These are phyloP conservation scores for Xestia sexstrigata DNA, from an alignment of 2,888 invertebrate species.

Conservation along the genomic window DNA sequence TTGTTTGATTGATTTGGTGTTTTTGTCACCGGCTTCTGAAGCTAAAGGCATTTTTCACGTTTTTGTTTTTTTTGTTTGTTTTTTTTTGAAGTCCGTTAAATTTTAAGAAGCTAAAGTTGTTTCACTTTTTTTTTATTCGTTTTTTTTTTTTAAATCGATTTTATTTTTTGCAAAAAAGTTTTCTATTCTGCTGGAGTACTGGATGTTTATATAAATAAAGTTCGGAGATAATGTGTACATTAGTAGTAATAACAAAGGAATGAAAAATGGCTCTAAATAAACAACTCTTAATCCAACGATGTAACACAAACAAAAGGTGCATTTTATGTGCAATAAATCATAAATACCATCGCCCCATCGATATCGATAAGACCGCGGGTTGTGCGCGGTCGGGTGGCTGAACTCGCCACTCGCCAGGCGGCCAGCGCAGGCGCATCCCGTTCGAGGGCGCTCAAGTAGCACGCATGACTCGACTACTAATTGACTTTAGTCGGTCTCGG, in stretches of 20 bases:
- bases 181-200: constrained; percentile 7
- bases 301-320: constrained; percentile 59
- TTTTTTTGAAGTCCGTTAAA: too few species aligned
- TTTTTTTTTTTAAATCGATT: too few species aligned
- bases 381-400: constrained; percentile 72
- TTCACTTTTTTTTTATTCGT: too few species aligned
- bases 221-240: constrained; percentile 32
- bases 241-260: constrained; percentile 47
- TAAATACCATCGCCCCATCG: constrained; percentile 62
- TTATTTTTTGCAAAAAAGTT: too few species aligned
- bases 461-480: constrained; percentile 81
- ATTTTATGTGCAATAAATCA: constrained; percentile 71
- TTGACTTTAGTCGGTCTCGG: constrained; percentile 76
- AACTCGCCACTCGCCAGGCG: constrained; percentile 65
- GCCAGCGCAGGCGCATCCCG: constrained; percentile 77
- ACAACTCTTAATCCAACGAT: constrained; percentile 42
- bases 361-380: constrained; percentile 65
- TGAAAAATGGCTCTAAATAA: constrained; percentile 50
- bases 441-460: constrained; percentile 81
- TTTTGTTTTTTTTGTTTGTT: too few species aligned
- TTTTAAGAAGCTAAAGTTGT: too few species aligned
- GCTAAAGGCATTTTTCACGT: too few species aligned
- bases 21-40: too few species aligned
- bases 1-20: too few species aligned
- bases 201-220: constrained; percentile 11